Percentiles rank a stretch among this genome's conserved stretches.
phyloP scores from a whole-genome alignment of 2,888 invertebrate genomes.

The Tribolium freemani region DNA sequence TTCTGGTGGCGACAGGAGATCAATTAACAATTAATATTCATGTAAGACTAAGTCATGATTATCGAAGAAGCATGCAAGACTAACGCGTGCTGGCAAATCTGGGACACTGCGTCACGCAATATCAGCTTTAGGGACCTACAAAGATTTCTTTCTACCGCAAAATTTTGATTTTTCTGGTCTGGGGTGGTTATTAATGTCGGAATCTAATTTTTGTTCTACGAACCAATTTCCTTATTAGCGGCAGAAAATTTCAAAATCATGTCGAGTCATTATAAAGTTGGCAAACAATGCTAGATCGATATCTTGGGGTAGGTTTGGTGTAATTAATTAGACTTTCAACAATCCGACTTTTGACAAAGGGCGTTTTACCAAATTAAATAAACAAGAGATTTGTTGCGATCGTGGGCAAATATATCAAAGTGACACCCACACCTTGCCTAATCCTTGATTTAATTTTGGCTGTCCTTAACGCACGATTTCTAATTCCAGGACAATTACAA shows the following conservation, averaged over 20 bases:
- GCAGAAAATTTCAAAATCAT: not conserved
- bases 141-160: not conserved
- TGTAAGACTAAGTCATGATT: slow-evolving; percentile 12
- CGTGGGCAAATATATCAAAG: not conserved
- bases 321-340: slow-evolving; percentile 14
- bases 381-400: not conserved
- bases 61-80: slow-evolving; percentile 5
- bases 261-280: not conserved
- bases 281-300: slow-evolving; percentile 16
- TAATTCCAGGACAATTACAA: slow-evolving; percentile 92
- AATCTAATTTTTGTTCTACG: too few species aligned
- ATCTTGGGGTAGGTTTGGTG: not conserved
- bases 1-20: not conserved
- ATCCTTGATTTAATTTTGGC: too few species aligned
- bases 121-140: not conserved
- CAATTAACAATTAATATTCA: slow-evolving; percentile 6
- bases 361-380: slow-evolving; percentile 21
- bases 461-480: not conserved
- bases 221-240: not conserved
- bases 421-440: too few species aligned
- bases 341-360: not conserved
- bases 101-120: slow-evolving; percentile 26
- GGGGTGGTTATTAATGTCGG: not conserved
- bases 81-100: slow-evolving; percentile 17
- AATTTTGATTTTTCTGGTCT: not conserved